A percentile compares a stretch with the other conserved stretches of the same genome.
phyloP scores from a whole-genome alignment of 1,140 invertebrate species.

The Cydia amplana region DNA sequence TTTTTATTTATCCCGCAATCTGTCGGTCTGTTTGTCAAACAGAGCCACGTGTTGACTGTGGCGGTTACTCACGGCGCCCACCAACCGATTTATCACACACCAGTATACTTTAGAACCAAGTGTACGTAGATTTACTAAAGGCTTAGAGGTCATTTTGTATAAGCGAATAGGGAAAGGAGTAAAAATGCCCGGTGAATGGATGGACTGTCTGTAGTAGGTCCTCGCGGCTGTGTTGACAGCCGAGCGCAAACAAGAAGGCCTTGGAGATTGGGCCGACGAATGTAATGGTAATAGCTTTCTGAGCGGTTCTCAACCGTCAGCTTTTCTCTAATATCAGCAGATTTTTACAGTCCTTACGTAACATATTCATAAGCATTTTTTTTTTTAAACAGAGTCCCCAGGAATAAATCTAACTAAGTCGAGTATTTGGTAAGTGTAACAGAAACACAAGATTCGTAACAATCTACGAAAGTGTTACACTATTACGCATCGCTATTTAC shows the following conservation, averaged over 20 bases:
- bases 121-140: background rate
- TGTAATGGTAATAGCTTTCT: conserved; percentile 15
- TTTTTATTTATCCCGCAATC: conserved; percentile 69
- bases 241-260: background rate
- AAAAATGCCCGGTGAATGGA: background rate
- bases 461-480: no score
- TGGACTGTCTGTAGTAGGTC: background rate
- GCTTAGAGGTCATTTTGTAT: background rate
- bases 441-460: no score
- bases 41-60: conserved; percentile 48
- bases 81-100: background rate
- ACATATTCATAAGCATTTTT: background rate
- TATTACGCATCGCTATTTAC: no score
- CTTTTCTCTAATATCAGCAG: background rate
- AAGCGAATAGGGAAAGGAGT: background rate
- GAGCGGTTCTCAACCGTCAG: background rate
- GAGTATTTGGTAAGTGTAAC: no score
- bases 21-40: conserved; percentile 46
- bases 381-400: background rate
- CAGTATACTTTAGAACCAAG: background rate
- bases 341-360: background rate
- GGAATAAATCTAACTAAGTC: no score
- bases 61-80: background rate
- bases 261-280: background rate
- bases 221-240: conserved; percentile 37